Conservation (phyloP, 1,140 invertebrate species). For the Zophobas atratus region DNA sequence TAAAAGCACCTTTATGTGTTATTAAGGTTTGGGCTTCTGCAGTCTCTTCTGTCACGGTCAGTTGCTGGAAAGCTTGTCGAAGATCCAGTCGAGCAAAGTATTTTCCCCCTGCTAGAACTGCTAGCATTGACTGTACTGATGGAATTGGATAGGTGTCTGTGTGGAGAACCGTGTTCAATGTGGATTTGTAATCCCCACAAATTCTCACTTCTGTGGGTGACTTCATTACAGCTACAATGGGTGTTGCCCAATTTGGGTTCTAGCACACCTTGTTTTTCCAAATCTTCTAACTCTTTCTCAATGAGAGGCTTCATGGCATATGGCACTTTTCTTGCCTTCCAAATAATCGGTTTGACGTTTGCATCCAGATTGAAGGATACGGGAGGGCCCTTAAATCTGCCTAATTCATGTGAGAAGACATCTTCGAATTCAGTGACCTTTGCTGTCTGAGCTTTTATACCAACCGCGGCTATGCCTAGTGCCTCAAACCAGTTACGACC, state of each 20-base stretch:
- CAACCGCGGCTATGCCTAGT: too few relatives aligned
- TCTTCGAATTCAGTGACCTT: too few relatives aligned
- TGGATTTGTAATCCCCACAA: conserved; percentile 66
- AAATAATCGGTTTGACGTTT: too few relatives aligned
- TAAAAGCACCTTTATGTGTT: conserved; percentile 43
- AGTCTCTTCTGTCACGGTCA: conserved; percentile 44
- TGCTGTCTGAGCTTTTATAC: too few relatives aligned
- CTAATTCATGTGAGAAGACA: too few relatives aligned
- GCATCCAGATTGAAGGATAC: too few relatives aligned
- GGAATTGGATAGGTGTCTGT: conserved; percentile 60
- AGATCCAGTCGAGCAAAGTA: conserved; percentile 54
- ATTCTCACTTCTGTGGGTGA: conserved; percentile 62
- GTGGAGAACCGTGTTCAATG: conserved; percentile 61
- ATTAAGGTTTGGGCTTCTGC: conserved; percentile 48
- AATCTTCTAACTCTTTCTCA: too few relatives aligned
- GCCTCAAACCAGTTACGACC: too few relatives aligned
- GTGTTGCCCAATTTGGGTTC: conserved; percentile 64
- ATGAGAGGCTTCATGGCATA: too few relatives aligned
- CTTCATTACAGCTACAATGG: conserved; percentile 67
- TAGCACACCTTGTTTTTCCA: conserved; percentile 1
- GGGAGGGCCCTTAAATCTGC: too few relatives aligned
- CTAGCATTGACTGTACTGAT: conserved; percentile 65
- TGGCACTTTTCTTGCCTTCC: too few relatives aligned
- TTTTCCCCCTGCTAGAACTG: conserved; percentile 56
- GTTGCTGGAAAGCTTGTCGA: conserved; percentile 51